Percentiles rank a stretch among this genome's conserved stretches.
Conservation (phyloP, 2,113 vertebrate genomes). For the Myiopsitta monachus region DNA sequence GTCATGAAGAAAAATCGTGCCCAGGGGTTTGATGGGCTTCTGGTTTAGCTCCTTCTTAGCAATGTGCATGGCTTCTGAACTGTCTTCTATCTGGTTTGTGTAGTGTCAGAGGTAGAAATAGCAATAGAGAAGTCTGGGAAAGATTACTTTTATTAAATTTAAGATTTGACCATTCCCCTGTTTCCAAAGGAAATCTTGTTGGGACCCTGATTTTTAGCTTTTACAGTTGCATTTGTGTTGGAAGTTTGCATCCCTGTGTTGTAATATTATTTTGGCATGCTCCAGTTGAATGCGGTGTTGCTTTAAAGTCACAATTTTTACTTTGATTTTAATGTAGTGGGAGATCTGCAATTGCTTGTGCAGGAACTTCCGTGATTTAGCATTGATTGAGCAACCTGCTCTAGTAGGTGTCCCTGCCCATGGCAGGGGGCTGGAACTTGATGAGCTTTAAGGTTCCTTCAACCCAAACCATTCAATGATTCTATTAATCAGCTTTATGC, state of each 20-base stretch:
- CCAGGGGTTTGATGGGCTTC: neutral
- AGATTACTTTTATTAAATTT: neutral
- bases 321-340: neutral
- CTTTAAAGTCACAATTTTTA: neutral
- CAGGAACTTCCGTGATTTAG: neutral
- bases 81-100: fast-evolving
- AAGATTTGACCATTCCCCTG: neutral
- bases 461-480: neutral
- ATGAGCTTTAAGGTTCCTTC: neutral
- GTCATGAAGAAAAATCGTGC: neutral
- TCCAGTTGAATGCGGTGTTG: neutral
- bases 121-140: neutral
- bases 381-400: neutral
- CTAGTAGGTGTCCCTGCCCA: neutral
- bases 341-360: neutral
- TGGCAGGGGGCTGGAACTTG: neutral
- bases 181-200: neutral
- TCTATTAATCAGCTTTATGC: neutral
- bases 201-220: neutral
- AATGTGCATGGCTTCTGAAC: fast-evolving
- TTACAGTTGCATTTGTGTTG: neutral
- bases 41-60: neutral
- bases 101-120: neutral
- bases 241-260: neutral
- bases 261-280: neutral